A percentile compares a stretch with the other conserved stretches of the same genome.
Evolutionary conservation across 2,888 invertebrate species (phyloP).

Genomic region (Sturmia bella): DNA sequence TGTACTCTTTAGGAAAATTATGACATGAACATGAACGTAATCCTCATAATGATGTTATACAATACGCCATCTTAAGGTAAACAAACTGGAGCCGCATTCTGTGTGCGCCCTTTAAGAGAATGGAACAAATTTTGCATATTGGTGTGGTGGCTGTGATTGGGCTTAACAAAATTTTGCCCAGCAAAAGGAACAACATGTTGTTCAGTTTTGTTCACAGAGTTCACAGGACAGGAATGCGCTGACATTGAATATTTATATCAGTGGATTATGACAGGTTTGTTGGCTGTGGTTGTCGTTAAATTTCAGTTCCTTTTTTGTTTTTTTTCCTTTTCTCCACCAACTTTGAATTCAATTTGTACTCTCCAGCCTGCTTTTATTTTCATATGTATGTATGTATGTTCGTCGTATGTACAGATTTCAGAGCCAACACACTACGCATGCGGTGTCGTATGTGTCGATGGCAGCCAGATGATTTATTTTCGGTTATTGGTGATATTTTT

Average conservation of each 20-base stretch:
- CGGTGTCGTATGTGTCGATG: slow-evolving; percentile 56
- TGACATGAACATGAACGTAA: slow-evolving; percentile 81
- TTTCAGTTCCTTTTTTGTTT: slow-evolving; percentile 8
- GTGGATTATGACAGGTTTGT: slow-evolving; percentile 68
- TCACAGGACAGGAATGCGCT: slow-evolving; percentile 68
- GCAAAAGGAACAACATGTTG: slow-evolving; percentile 58
- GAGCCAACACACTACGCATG: background rate
- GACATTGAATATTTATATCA: slow-evolving; percentile 70
- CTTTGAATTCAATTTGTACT: slow-evolving; percentile 55
- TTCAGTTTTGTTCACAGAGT: slow-evolving; percentile 60
- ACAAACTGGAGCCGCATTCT: slow-evolving; percentile 59
- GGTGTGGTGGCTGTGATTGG: slow-evolving; percentile 62
- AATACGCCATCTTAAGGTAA: slow-evolving; percentile 77
- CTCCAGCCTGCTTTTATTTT: slow-evolving; percentile 33
- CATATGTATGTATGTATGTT: too few relatives aligned
- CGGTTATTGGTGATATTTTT: slow-evolving; percentile 67
- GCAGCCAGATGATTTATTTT: slow-evolving; percentile 65
- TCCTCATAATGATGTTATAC: slow-evolving; percentile 80
- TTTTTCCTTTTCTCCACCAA: background rate
- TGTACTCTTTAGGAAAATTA: slow-evolving; percentile 77
- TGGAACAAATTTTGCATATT: slow-evolving; percentile 20
- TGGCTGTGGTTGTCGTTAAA: slow-evolving; percentile 37
- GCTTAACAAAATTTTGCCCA: slow-evolving; percentile 20
- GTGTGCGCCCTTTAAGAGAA: slow-evolving; percentile 8
- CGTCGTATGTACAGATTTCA: too few relatives aligned